A percentile compares a stretch with the other conserved stretches of the same genome.
These are phyloP conservation scores for Oreochromis grahami DNA, from an alignment of 2,797 vertebrate genomes.

Conservation along the genomic window DNA sequence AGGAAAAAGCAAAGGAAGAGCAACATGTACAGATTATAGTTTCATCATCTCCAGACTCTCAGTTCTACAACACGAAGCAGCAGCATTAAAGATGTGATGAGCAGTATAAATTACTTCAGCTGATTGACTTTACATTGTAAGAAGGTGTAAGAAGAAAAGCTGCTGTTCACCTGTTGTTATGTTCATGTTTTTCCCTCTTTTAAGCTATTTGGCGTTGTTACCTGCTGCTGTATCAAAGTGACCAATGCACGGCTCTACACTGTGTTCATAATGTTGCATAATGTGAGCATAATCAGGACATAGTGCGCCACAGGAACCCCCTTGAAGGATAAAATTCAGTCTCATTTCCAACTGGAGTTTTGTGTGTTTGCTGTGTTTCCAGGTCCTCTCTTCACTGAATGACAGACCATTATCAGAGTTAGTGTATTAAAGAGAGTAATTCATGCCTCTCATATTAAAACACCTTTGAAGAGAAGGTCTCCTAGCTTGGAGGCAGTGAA, in stretches of 20 bases:
- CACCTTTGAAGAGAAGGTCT: conserved; percentile 3
- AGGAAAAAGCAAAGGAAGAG: background rate
- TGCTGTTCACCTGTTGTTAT: background rate
- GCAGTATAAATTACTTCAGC: background rate
- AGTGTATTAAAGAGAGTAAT: background rate
- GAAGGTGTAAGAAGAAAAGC: background rate
- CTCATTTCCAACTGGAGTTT: background rate
- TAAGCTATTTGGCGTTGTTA: background rate
- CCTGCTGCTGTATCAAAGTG: background rate
- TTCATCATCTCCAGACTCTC: background rate
- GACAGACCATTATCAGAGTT: background rate
- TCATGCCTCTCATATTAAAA: background rate
- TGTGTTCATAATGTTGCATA: background rate
- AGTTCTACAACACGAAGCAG: background rate
- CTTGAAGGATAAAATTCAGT: background rate
- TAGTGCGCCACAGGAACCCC: background rate
- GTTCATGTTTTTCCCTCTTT: background rate
- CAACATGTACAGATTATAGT: background rate
- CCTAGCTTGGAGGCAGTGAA: background rate
- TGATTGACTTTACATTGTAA: background rate
- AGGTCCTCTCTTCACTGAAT: background rate
- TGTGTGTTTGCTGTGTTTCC: background rate
- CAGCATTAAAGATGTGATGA: background rate
- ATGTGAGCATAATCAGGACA: background rate
- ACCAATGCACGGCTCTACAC: background rate